Evolutionary conservation across 2,888 invertebrate genomes (phyloP).

Genomic region (Coremacera marginata): DNA sequence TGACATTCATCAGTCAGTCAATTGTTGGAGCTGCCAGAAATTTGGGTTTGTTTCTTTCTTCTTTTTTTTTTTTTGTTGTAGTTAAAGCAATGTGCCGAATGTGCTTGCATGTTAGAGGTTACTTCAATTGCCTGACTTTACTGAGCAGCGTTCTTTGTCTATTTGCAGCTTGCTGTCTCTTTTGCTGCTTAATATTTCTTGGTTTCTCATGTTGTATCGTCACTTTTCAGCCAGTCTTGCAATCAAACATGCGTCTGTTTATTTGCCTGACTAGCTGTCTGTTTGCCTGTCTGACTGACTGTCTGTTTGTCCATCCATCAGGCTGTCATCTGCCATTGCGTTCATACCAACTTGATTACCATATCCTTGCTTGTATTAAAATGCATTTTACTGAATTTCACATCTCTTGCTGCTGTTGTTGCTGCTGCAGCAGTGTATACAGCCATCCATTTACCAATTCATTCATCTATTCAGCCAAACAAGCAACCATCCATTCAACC

Average conservation of each 20-base stretch:
- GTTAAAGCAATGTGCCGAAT: no score
- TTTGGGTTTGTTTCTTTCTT: no score
- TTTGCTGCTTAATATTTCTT: neutral
- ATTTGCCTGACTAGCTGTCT: conserved; percentile 25
- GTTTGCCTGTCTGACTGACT: conserved; percentile 9
- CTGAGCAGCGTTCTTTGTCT: no score
- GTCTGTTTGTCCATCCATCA: neutral
- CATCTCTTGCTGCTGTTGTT: neutral
- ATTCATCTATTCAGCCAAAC: neutral
- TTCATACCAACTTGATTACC: conserved; percentile 32
- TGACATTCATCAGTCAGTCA: no score
- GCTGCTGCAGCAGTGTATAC: neutral
- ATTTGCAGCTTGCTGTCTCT: no score
- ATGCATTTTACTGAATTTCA: neutral
- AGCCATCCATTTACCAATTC: neutral
- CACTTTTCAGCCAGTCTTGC: neutral
- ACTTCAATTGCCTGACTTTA: no score
- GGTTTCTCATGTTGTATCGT: neutral
- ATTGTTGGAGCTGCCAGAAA: no score
- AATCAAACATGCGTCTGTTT: conserved; percentile 35
- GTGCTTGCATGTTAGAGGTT: no score
- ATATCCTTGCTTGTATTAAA: conserved; percentile 21
- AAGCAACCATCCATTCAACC: neutral
- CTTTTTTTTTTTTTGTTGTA: no score
- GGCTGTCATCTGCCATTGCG: conserved; percentile 22